Base-by-base conservation (phyloP, 2,888 invertebrate species). In the Melieria picta region DNA sequence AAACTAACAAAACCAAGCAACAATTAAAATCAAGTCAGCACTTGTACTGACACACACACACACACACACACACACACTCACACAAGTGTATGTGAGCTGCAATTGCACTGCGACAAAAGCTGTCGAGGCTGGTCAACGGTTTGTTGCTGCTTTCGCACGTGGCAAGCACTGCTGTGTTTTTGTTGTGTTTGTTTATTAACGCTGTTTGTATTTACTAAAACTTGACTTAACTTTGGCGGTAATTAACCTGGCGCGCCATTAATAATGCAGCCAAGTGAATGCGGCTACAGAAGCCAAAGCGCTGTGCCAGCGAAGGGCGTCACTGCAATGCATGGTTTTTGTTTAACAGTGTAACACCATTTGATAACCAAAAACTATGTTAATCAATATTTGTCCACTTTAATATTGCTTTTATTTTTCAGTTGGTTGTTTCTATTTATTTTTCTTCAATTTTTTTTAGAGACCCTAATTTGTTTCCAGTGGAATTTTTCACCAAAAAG, bases 21-120 rank as follows among this genome's bases (percentile, higher is more conserved):
- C 13, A 52, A 52, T 52, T 52, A 52, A 52, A 52, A 52, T 52
- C 52, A 52, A 52, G 52, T 52, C 52, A 52, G 52, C 7, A 52
- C 52, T 52, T 52, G 52, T n/a, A n/a, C 4, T 52, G 13, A 52
- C 11, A 9, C 5, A 1, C n/a, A n/a, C n/a, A 52, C 52, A 52
- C 9, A 52, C 52, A 52, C 52, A 7, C 52, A 52, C 7, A 7
- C 7, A 7, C 52, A 52, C 7, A 52, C 52, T n/a, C 6, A 52
- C 52, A 7, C 7, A 52, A 52, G 11, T 52, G 11, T 52, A 30
- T 30, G 30, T 30, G 30, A 30, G 9, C 50, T 10, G 11, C 50
- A 50, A 10, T 50, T 50, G 11, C 50, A 13, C 9, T 52, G 52
- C 9, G 2, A 52, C 13, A 11, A 13, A n/a, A 11, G 13, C 5